Base-by-base conservation (phyloP, 2,113 vertebrate species). In the Halcyon senegalensis region DNA sequence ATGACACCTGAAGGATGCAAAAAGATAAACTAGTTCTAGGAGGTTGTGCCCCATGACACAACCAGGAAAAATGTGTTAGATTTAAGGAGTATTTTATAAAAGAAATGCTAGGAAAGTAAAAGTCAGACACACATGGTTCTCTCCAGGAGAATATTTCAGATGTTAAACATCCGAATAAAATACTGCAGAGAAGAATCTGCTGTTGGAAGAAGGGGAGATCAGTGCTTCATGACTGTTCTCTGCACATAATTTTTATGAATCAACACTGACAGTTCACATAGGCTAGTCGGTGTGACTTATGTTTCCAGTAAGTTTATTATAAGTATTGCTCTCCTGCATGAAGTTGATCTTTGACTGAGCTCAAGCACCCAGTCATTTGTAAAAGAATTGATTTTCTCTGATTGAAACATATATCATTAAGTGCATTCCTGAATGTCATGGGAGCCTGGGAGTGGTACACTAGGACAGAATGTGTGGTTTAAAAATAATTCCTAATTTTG, bases 301-400 rank as follows among this genome's bases (percentile, higher is more conserved):
- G 46, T 39, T 89, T 77, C 84, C 68, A 93, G 18, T 46, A 77
- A 73, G 48, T 72, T 91, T 93, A 69, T 85, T 93, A 69, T 85
- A 64, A 67, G 59, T 51, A 37, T 72, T 80, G 15, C 60, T 85
- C 16, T 80, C 44, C 4, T 37, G 13, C 2, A 1, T 46, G 43
- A 76, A 60, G 35, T 67, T 0, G 0, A 41, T 24, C 53, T 82
- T 46, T 92, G 51, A 20, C 70, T 58, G 50, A 78, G 44, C 55
- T 41, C 1, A 0, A 63, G 37, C 53, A 53, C 41, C 67, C 1
- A 1, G 7, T 31, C 23, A 13, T 80, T 73, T 66, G 35, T 53
- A 31, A 48, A 87, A 66, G 0, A 72, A 66, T 53, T 48, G 1
- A 13, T 90, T 79, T 69, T 16, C 50, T 69, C 4, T 62, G 48